Base-by-base conservation (phyloP, 2,888 invertebrate species). In the Drosophila affinis region DNA sequence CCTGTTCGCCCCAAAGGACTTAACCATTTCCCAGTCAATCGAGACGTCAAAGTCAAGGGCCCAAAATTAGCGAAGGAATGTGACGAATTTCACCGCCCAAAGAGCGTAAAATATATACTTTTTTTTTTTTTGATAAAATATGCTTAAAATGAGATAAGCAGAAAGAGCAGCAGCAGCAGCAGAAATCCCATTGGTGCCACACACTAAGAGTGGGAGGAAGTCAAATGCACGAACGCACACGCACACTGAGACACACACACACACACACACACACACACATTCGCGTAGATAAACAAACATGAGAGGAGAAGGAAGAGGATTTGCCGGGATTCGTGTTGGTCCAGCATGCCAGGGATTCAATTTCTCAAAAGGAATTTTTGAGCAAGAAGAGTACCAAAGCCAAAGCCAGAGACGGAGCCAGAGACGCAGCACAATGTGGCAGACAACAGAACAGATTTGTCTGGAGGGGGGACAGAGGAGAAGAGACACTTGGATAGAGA, bases 351-450 rank as follows among this genome's bases (percentile, higher is more conserved):
- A 72, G 62, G 72, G 79, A 89, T 89, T 84, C 88, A 90, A 88
- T 86, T 87, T 90, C 87, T 88, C 88, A 89, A 87, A 89, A 75
- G 77, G 79, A 83, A 87, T 87, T 87, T 87, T 83, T 72, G 58
- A 81, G 64, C 73, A 81, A 24, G 32, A n/a, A 62, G 56, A 44
- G 71, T 62, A 61, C 53, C 14, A 39, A n/a, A 32, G 63, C 56
- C 55, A 32, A 12, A 32, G 32, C 1, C 9, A 9, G 32, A 32
- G 32, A 9, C 3, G 10, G 32, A 14, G 39, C 14, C 39, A 39
- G 14, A 2, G 39, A 57, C 62, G n/a, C 49, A 49, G 49, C 46
- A 75, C 59, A 59, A 56, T 52, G 59, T 55, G 32, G 29, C 62
- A 54, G 64, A 51, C 63, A 64, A 46, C 63, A 46, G 27, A 52